A percentile compares a stretch with the other conserved stretches of the same genome.
Evolutionary conservation across 1,140 invertebrate genomes (phyloP).

Genomic region (Ladona fulva): DNA sequence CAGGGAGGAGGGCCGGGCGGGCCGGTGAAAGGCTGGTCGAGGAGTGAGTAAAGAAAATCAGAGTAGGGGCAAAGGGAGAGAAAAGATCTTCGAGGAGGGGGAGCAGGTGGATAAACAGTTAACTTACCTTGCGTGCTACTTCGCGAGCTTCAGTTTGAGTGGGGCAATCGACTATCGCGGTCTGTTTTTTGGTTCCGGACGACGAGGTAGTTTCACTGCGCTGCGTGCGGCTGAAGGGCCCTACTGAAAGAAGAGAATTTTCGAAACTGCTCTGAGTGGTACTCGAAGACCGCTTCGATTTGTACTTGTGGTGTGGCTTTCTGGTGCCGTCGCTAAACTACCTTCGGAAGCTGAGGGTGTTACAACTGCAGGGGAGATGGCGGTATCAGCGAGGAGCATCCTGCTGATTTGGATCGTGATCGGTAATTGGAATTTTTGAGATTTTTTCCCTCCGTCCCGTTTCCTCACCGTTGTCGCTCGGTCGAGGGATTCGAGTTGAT

Average conservation of each 20-base stretch:
- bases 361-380: not conserved
- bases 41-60: not conserved
- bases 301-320: no score
- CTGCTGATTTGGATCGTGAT: not conserved
- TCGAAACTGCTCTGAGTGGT: no score
- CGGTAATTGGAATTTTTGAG: not conserved
- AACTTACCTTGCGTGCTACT: not conserved
- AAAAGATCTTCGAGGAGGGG: not conserved
- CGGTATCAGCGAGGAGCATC: not conserved
- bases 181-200: not conserved
- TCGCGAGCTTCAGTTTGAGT: not conserved
- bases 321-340: no score
- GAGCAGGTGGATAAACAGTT: slow-evolving; percentile 8
- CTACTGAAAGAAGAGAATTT: no score
- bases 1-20: no score
- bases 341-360: no score
- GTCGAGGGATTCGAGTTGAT: no score
- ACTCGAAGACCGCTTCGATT: no score
- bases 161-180: not conserved
- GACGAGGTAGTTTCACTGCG: no score
- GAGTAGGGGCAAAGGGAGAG: not conserved
- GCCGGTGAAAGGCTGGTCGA: not conserved
- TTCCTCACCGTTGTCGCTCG: no score
- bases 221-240: no score
- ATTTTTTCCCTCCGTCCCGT: no score